Conservation (phyloP, 2,113 vertebrate genomes). For the Antennarius striatus region DNA sequence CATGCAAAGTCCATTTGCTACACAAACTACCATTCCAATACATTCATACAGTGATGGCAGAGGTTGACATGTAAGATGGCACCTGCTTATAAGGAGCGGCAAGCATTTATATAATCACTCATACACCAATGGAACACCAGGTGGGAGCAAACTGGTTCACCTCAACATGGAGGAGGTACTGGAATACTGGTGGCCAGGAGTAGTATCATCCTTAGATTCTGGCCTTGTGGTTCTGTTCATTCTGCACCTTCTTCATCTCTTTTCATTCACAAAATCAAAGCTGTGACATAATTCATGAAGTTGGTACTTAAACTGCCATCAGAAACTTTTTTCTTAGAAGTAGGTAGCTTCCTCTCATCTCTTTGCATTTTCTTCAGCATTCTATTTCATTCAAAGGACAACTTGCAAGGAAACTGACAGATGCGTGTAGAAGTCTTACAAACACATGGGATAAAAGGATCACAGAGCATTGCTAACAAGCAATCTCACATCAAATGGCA, state of each 20-base stretch:
- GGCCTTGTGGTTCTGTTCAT: not conserved
- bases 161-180: too few species aligned
- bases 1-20: too few species aligned
- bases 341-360: not conserved
- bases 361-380: not conserved
- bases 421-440: slow-evolving; percentile 14
- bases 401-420: not conserved
- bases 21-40: too few species aligned
- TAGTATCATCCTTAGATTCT: too few species aligned
- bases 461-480: slow-evolving; percentile 18
- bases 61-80: too few species aligned
- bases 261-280: slow-evolving; percentile 1
- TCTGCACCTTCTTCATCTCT: not conserved
- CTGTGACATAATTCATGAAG: not conserved
- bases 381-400: slow-evolving; percentile 3
- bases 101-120: too few species aligned
- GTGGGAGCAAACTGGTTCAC: too few species aligned
- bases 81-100: too few species aligned
- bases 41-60: too few species aligned
- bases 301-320: not conserved
- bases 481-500: slow-evolving; percentile 20
- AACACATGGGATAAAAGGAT: slow-evolving; percentile 18
- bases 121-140: too few species aligned
- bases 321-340: not conserved
- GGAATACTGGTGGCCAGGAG: too few species aligned